Conservation (phyloP, 2,113 vertebrate species). For the Hoplias malabaricus region DNA sequence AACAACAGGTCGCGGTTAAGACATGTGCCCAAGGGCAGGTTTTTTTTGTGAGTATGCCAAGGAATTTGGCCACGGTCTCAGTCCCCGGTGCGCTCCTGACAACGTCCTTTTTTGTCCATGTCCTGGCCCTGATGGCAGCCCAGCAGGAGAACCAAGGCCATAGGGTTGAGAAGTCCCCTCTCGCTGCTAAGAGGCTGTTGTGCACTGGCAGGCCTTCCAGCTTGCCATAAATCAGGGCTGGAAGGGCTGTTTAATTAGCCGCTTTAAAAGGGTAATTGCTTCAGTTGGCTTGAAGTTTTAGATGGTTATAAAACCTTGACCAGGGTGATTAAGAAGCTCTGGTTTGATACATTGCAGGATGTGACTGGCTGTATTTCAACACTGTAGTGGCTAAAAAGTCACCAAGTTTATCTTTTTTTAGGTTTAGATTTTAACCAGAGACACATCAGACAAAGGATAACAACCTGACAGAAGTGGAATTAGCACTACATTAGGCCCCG, state of each 20-base stretch:
- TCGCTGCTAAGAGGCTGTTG: not conserved
- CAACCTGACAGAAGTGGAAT: not conserved
- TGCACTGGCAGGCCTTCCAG: not conserved
- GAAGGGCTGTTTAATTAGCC: constrained; percentile 65
- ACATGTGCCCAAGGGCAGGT: constrained; percentile 52
- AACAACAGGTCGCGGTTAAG: constrained; percentile 55
- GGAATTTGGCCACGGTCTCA: constrained; percentile 47
- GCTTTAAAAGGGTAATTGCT: constrained; percentile 62
- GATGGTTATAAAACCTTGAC: constrained; percentile 40
- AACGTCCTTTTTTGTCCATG: constrained; percentile 53
- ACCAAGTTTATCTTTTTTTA: not conserved
- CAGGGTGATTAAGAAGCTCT: constrained; percentile 25
- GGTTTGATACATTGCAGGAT: not conserved
- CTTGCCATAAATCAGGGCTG: constrained; percentile 56
- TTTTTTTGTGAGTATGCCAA: constrained; percentile 53
- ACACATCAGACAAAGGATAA: not conserved
- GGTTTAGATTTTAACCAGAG: not conserved
- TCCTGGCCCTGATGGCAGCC: constrained; percentile 58
- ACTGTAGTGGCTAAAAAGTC: not conserved
- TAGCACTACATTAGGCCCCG: not conserved
- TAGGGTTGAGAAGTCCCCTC: constrained; percentile 37
- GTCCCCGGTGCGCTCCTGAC: constrained; percentile 38
- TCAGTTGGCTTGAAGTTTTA: constrained; percentile 54
- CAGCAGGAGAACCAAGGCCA: constrained; percentile 48
- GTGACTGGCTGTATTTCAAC: not conserved